phyloP scores from a whole-genome alignment of 2,888 invertebrate species.

The Netelia inedita region DNA sequence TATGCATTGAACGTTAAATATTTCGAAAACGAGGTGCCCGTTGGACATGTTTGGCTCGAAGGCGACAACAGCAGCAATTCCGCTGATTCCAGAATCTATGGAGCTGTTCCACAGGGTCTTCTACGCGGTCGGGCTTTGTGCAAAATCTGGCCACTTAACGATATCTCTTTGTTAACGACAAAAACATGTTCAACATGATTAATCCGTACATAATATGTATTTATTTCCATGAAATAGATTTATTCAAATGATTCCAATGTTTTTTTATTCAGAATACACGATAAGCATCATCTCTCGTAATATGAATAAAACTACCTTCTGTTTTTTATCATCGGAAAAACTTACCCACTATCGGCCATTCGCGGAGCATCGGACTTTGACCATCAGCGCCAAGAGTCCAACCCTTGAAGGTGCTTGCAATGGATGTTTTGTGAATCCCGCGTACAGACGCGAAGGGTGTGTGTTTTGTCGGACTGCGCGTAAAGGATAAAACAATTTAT shows the following conservation, averaged over 20 bases:
- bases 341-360: neutral
- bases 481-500: constrained; percentile 1
- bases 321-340: neutral
- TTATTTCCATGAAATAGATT: constrained; percentile 44
- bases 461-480: neutral
- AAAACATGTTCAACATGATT: constrained; percentile 64
- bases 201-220: constrained; percentile 6
- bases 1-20: neutral
- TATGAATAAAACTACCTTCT: neutral
- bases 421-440: constrained; percentile 5
- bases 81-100: constrained; percentile 94
- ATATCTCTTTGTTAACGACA: constrained; percentile 78
- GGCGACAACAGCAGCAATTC: constrained; percentile 95
- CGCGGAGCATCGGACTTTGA: constrained; percentile 24
- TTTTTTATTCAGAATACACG: neutral
- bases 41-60: constrained; percentile 96
- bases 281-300: neutral
- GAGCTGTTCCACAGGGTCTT: constrained; percentile 95
- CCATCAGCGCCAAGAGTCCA: constrained; percentile 37
- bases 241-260: neutral
- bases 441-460: constrained; percentile 1
- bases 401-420: neutral
- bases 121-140: constrained; percentile 93
- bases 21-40: constrained; percentile 87
- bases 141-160: constrained; percentile 90